Base-by-base conservation (phyloP, 2,888 invertebrate genomes). In the Philopedon plagiatum region DNA sequence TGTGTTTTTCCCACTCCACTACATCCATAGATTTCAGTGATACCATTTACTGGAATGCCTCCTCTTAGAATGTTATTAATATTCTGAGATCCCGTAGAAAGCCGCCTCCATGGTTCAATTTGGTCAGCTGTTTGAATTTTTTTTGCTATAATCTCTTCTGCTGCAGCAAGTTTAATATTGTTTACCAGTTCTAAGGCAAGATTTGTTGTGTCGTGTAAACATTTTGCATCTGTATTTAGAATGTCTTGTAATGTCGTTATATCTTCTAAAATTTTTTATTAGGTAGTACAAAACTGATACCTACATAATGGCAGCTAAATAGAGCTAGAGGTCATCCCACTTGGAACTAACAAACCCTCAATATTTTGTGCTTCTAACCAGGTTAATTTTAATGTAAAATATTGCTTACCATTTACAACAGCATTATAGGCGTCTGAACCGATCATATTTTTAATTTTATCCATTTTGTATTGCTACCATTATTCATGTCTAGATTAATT, bases 1-100 rank as follows among this genome's bases (percentile, higher is more conserved):
- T 95, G 95, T 0, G 94, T 94, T 87, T 95, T 95, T 5, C 95
- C 95, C 78, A 90, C 88, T 13, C 93, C 93, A 86, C 93, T 93
- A 83, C 91, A 91, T n/a, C 95, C 95, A 82, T 89, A 91, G 77
- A 96, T 86, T 87, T 95, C 95, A 66, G 92, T 92, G 60, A 95
- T 87, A 23, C 93, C 91, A 75, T 89, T 88, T 76, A 86, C 85
- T 51, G 90, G 86, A 69, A 94, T 87, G 29, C 95, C 95, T 67
- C 94, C 94, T 77, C 86, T 84, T 19, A 93, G 83, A 73, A 90
- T 82, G 29, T 79, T 79, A 83, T 94, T 91, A 62, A 94, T 85
- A 62, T 82, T 81, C 58, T 79, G 49, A 83, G 92, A 93, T 8
- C 93, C 93, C 62, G 86, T 86, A 46, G 82, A 79, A 74, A 89